These are phyloP conservation scores for Chaetophractus vellerosus DNA, from an alignment of 2,797 vertebrate species.

Conservation along the genomic window DNA sequence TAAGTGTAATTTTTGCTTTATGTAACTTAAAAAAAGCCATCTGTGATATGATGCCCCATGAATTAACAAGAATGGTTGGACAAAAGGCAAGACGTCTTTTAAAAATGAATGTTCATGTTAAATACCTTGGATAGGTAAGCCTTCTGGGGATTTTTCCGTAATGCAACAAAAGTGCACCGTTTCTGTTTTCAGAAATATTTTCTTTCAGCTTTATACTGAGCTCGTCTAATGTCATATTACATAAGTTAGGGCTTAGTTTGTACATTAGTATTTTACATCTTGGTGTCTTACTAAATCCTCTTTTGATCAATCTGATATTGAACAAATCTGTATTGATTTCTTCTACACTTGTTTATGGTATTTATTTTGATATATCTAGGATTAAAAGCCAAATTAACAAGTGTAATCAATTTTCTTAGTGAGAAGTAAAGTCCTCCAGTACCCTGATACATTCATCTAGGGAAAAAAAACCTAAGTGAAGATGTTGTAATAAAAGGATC, in stretches of 20 bases:
- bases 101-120: slow-evolving; percentile 88
- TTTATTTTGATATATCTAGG: slow-evolving; percentile 90
- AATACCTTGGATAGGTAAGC: slow-evolving; percentile 86
- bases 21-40: slow-evolving; percentile 86
- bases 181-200: slow-evolving; percentile 88
- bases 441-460: slow-evolving; percentile 82
- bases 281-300: slow-evolving; percentile 90
- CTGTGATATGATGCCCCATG: slow-evolving; percentile 83
- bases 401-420: slow-evolving; percentile 89
- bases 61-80: slow-evolving; percentile 88
- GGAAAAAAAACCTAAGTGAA: slow-evolving; percentile 81
- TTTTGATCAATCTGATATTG: slow-evolving; percentile 89
- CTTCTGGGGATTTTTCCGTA: slow-evolving; percentile 88
- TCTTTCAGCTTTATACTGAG: slow-evolving; percentile 87
- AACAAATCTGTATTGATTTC: slow-evolving; percentile 89
- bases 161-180: slow-evolving; percentile 86
- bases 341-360: slow-evolving; percentile 85
- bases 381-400: slow-evolving; percentile 92
- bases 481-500: slow-evolving; percentile 89
- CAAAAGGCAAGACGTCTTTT: slow-evolving; percentile 88
- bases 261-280: slow-evolving; percentile 89
- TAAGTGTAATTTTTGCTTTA: slow-evolving; percentile 90
- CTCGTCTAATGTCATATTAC: slow-evolving; percentile 86
- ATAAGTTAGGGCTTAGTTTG: slow-evolving; percentile 90
- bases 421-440: slow-evolving; percentile 82